Conservation (phyloP, 2,888 invertebrate species). For the Tromatobia lineatoria region DNA sequence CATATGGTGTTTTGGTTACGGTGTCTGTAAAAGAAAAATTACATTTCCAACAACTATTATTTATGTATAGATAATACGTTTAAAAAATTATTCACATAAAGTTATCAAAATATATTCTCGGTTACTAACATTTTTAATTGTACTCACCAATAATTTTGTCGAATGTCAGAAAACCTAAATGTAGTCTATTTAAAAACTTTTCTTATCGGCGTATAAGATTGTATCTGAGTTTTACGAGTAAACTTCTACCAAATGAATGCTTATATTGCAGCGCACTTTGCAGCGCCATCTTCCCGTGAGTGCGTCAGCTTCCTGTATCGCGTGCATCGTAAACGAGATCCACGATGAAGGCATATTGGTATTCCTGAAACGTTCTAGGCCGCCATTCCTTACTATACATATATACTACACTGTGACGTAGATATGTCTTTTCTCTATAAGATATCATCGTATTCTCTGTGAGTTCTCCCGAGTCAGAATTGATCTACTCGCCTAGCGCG, state of each 20-base stretch:
- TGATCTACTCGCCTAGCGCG: constrained; percentile 12
- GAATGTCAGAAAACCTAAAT: too few relatives aligned
- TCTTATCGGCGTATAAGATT: neutral
- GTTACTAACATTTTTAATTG: too few relatives aligned
- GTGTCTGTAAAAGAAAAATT: too few relatives aligned
- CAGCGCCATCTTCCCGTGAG: constrained; percentile 44
- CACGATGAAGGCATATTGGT: constrained; percentile 73
- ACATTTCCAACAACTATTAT: too few relatives aligned
- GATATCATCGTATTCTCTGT: neutral
- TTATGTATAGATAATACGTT: too few relatives aligned
- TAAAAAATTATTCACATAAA: too few relatives aligned
- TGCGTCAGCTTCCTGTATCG: constrained; percentile 76
- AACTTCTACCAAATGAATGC: neutral
- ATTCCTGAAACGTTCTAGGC: constrained; percentile 65
- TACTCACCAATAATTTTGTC: too few relatives aligned
- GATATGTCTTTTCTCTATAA: neutral
- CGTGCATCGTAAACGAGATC: constrained; percentile 30
- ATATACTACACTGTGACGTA: constrained; percentile 33
- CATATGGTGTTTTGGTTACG: too few relatives aligned
- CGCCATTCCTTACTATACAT: constrained; percentile 26
- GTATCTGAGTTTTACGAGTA: neutral
- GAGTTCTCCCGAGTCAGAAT: neutral
- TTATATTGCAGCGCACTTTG: neutral
- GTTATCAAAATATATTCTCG: too few relatives aligned
- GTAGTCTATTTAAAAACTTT: neutral